These are phyloP conservation scores for Melanotaenia nigrans DNA, from an alignment of 2,797 vertebrate genomes.

Conservation along the genomic window DNA sequence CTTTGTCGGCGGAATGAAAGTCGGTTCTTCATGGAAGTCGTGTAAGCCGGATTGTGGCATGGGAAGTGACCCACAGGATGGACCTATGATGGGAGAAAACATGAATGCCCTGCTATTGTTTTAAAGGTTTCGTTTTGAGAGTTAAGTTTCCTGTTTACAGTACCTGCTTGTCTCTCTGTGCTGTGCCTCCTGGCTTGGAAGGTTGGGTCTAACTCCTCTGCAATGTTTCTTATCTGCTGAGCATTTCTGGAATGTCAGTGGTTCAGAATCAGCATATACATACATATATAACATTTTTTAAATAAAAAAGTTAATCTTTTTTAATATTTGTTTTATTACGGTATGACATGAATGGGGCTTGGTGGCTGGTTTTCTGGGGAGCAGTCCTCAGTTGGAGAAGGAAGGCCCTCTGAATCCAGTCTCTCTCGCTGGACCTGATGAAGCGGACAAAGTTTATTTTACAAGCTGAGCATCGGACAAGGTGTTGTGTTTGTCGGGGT, in stretches of 20 bases:
- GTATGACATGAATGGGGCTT: conserved; percentile 57
- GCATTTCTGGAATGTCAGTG: conserved; percentile 60
- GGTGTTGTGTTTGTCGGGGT: background rate
- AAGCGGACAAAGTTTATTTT: background rate
- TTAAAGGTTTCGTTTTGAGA: background rate
- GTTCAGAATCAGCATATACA: background rate
- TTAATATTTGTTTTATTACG: conserved; percentile 55
- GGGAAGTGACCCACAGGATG: conserved; percentile 46
- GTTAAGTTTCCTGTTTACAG: background rate
- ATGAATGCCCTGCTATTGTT: conserved; percentile 20
- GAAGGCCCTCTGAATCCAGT: conserved; percentile 81
- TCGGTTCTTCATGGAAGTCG: conserved; percentile 77
- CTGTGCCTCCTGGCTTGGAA: conserved; percentile 76
- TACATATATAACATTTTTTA: background rate
- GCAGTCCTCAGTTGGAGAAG: conserved; percentile 77
- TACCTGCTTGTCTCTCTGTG: conserved; percentile 64
- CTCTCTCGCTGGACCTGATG: conserved; percentile 74
- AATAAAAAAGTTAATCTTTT: background rate
- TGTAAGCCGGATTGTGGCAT: conserved; percentile 53
- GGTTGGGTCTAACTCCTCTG: conserved; percentile 84
- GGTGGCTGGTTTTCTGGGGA: conserved; percentile 73
- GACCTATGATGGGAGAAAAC: conserved; percentile 36
- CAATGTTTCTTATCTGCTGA: conserved; percentile 78
- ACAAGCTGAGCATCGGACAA: background rate
- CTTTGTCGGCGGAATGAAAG: conserved; percentile 85